Evolutionary conservation across 1,140 invertebrate genomes (phyloP), one percentile per base, ranked within the genome.

Genomic region (Bombyx mori): DNA sequence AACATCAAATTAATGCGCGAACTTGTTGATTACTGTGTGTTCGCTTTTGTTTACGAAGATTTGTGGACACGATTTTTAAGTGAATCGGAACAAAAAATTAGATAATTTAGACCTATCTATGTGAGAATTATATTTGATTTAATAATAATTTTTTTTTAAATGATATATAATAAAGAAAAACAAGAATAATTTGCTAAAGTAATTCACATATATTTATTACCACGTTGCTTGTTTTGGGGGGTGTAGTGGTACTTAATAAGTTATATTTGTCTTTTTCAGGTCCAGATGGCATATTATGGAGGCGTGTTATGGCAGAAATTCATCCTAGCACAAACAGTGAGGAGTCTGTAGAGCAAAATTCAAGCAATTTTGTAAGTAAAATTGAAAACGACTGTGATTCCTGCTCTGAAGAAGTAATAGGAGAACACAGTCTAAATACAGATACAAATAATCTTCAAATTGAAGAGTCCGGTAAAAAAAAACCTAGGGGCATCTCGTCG

Each of bases 11-110:
- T 71, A 71, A 62, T 75, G 68, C 72, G 72, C 68, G 73, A 84
- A 81, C 69, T 79, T 79, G 74, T 69, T 66, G 70, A 70, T 70
- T 66, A 56, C 42, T 49, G 60, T 58, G 63, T 68, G 63, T 46
- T 73, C 54, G 75, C 73, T 82, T 76, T 84, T 88, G 82, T 88
- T 88, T 88, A 87, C 69, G 59, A 74, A 63, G 56, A 65, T 66
- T 63, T 73, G 53, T 71, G 65, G 60, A 70, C 56, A 62, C 61
- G 65, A 72, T 79, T 79, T 73, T 64, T 71, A 64, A 59, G 58
- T 64, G 70, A 74, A 66, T 69, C 66, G 62, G 47, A 56, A 60
- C 49, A 61, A 66, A 66, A 61, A 70, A 51, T 44, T 47, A 42
- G 18, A 55, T 56, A 61, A 58, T 59, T 57, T 47, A 57, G 52